Evolutionary conservation across 2,888 invertebrate species (phyloP), one percentile per base, ranked within the genome.

Genomic region (Melolontha melolontha): DNA sequence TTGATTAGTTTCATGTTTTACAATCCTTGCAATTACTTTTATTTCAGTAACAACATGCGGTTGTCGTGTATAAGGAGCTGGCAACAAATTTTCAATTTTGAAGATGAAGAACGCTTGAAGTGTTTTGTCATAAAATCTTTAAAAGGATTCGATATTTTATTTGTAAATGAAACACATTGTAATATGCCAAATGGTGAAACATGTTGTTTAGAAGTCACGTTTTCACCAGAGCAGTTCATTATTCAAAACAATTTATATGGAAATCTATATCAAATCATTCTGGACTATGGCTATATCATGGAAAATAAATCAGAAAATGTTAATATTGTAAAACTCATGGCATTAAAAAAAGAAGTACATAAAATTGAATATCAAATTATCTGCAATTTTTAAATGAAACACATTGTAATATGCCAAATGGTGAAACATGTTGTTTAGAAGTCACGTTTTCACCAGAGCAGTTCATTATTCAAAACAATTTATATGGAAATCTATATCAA

Each of bases 1-100:
- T 49, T 14, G 11, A 49, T 49, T 49, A 49, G 49, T 49, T 49
- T 49, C 49, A 49, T 49, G 49, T 49, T 49, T 49, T 49, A 49
- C 49, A 49, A 49, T 10, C 49, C 49, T 49, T 49, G 49, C 12
- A 49, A 49, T 49, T 49, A 49, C 11, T 49, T 49, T 49, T 12
- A 12, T 49, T 49, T 49, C 49, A 49, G 49, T 49, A 49, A 49
- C 47, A 44, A 44, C 49, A 49, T 49, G 49, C 49, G 7, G 7
- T 49, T 49, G 11, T 14, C 49, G 7, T 49, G 49, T 11, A 49
- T 49, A 14, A 49, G 49, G 11, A 14, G 14, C 11, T 49, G 49
- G 49, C 7, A 49, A 49, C 12, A 49, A 49, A 10, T 49, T n/a
- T 22, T 12, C 7, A 34, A 34, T 34, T 1, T 34, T 8, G 5